phyloP scores from a whole-genome alignment of 1,140 invertebrate species.

The Limonius californicus region DNA sequence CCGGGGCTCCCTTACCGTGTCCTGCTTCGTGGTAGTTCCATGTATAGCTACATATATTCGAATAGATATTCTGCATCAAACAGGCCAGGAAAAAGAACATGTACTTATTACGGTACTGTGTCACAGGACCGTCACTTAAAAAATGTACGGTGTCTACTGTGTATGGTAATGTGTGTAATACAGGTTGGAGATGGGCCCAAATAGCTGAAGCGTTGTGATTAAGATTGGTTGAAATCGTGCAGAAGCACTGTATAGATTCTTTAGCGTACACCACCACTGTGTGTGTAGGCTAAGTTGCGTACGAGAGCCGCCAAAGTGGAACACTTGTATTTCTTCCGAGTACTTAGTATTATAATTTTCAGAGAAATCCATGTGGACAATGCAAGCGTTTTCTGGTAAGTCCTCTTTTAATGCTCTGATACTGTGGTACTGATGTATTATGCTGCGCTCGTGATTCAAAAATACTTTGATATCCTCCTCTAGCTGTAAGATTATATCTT shows the following conservation, averaged over 20 bases:
- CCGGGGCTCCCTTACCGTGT: conserved; percentile 49
- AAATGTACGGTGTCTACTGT: conserved; percentile 3
- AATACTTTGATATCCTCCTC: too few relatives aligned
- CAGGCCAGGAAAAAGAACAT: background rate
- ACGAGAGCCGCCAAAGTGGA: conserved; percentile 42
- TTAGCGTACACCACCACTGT: conserved; percentile 39
- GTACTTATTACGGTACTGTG: background rate
- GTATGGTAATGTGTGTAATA: too few relatives aligned
- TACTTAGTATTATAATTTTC: conserved; percentile 44
- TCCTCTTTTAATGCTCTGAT: too few relatives aligned
- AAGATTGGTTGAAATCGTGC: too few relatives aligned
- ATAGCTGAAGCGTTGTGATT: too few relatives aligned
- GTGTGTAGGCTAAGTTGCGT: conserved; percentile 38
- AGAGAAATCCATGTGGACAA: background rate
- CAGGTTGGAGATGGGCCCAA: conserved; percentile 35
- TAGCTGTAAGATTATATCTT: too few relatives aligned
- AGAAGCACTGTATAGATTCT: conserved; percentile 20
- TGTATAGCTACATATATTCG: too few relatives aligned
- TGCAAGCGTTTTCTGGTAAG: background rate
- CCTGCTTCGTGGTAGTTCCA: conserved; percentile 50
- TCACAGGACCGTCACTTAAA: conserved; percentile 15
- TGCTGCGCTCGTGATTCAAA: too few relatives aligned
- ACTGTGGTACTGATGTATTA: too few relatives aligned
- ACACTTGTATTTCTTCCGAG: conserved; percentile 38
- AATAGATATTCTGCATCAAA: too few relatives aligned